These are phyloP conservation scores for Acinonyx jubatus DNA, from an alignment of 2,113 vertebrate genomes.

Conservation along the genomic window DNA sequence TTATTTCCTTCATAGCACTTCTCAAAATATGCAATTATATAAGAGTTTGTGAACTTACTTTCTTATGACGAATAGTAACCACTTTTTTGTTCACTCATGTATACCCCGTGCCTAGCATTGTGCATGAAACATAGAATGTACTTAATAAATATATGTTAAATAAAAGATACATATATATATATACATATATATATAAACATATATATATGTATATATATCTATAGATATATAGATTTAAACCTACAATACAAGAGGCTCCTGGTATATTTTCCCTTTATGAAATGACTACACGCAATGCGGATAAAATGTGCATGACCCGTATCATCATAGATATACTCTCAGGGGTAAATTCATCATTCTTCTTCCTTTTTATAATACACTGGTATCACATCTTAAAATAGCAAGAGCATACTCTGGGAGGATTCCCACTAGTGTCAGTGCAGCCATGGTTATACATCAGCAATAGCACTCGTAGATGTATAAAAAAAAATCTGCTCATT, in stretches of 20 bases:
- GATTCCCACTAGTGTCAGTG: background rate
- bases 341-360: background rate
- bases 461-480: background rate
- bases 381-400: constrained; percentile 32
- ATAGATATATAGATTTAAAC: background rate
- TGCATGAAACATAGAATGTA: background rate
- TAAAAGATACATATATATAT: background rate
- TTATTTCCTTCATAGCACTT: background rate
- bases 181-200: too few relatives aligned
- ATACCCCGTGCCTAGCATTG: background rate
- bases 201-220: too few relatives aligned
- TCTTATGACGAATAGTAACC: background rate
- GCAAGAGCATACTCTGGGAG: background rate
- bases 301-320: background rate
- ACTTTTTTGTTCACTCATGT: background rate
- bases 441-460: background rate
- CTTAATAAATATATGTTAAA: background rate
- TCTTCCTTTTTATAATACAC: constrained; percentile 3
- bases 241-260: background rate
- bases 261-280: constrained; percentile 4
- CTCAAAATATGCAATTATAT: background rate
- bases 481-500: background rate
- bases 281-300: background rate
- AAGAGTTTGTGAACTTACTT: background rate
- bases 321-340: background rate